Conservation (phyloP, 2,888 invertebrate species). For the Xiphydria camelus region DNA sequence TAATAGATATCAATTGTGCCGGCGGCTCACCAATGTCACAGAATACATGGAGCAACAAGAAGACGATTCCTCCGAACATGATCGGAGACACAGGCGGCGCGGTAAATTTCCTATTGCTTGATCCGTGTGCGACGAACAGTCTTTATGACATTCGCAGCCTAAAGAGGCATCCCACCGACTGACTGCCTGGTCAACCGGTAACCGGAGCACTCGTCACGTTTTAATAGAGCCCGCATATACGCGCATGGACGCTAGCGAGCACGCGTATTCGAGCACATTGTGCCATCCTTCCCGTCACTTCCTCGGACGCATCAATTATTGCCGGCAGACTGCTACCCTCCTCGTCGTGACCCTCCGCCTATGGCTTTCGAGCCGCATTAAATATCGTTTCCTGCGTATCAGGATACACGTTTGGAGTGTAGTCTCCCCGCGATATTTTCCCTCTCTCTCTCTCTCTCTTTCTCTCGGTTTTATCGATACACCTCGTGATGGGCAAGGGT, state of each 20-base stretch:
- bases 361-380: slow-evolving; percentile 32
- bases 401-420: slow-evolving; percentile 26
- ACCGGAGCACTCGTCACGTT: slow-evolving; percentile 19
- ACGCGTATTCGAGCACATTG: slow-evolving; percentile 37
- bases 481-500: too few relatives aligned
- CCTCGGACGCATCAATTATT: slow-evolving; percentile 46
- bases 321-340: slow-evolving; percentile 31
- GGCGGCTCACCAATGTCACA: slow-evolving; percentile 39
- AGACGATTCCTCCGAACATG: slow-evolving; percentile 35
- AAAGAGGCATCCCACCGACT: slow-evolving; percentile 20
- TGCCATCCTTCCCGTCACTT: slow-evolving; percentile 48
- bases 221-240: neutral
- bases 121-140: slow-evolving; percentile 3
- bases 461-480: too few relatives aligned
- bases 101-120: slow-evolving; percentile 17
- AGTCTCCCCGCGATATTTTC: too few relatives aligned
- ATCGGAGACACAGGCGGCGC: slow-evolving; percentile 17
- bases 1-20: slow-evolving; percentile 5
- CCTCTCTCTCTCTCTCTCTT: too few relatives aligned
- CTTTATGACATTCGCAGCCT: slow-evolving; percentile 3
- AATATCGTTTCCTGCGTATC: slow-evolving; percentile 46
- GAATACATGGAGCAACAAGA: slow-evolving; percentile 32
- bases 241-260: neutral
- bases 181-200: slow-evolving; percentile 36
- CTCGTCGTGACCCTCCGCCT: slow-evolving; percentile 13